These are phyloP conservation scores for Apeltes quadracus DNA, from an alignment of 2,113 vertebrate genomes.

Conservation along the genomic window DNA sequence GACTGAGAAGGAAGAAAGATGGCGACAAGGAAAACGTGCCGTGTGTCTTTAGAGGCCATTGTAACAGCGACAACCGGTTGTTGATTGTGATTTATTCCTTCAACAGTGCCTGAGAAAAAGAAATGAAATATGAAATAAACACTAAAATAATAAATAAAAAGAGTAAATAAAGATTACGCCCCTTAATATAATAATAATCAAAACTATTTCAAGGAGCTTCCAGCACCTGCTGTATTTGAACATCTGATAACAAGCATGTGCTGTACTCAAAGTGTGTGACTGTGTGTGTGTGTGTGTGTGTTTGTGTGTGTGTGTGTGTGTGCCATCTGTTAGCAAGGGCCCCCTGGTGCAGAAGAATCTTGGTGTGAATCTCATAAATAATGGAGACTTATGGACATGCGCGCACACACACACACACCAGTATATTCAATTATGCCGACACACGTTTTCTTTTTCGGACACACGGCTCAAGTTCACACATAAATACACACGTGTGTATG, in stretches of 20 bases:
- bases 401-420: constrained; percentile 5
- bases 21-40: neutral
- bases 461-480: constrained; percentile 29
- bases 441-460: constrained; percentile 44
- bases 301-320: constrained; percentile 45
- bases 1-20: neutral
- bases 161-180: neutral
- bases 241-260: constrained; percentile 16
- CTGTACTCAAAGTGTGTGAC: constrained; percentile 23
- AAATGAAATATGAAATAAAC: neutral
- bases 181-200: neutral
- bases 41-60: neutral
- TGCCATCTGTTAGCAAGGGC: constrained; percentile 70
- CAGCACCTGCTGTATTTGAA: constrained; percentile 14
- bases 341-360: constrained; percentile 66
- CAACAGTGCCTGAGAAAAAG: neutral
- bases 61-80: neutral
- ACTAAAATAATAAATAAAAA: no score
- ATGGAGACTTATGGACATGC: constrained; percentile 49
- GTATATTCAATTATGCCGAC: constrained; percentile 62
- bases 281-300: constrained; percentile 34
- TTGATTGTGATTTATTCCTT: neutral
- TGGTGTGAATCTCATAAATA: constrained; percentile 74
- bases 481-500: neutral
- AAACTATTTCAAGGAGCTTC: constrained; percentile 18